Conservation (phyloP, 2,797 vertebrate species). For the Erpetoichthys calabaricus region DNA sequence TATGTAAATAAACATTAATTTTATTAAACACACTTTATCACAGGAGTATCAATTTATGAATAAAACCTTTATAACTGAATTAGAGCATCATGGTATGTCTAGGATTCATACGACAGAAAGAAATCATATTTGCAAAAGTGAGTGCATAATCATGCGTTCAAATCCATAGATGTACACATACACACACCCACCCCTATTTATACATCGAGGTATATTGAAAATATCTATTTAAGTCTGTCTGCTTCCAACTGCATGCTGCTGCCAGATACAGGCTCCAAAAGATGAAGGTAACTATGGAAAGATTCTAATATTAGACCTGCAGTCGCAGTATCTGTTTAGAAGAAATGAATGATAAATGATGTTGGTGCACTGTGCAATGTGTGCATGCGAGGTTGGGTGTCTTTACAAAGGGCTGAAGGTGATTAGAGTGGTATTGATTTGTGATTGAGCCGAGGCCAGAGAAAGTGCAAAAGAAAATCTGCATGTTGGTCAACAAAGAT, state of each 20-base stretch:
- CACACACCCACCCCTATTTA: too few species aligned
- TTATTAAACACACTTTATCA: too few species aligned
- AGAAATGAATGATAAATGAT: slow-evolving; percentile 24
- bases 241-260: slow-evolving; percentile 14
- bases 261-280: slow-evolving; percentile 21
- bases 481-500: slow-evolving; percentile 40
- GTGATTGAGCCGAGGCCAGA: slow-evolving; percentile 38
- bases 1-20: too few species aligned
- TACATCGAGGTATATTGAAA: too few species aligned
- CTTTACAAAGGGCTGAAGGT: slow-evolving; percentile 22
- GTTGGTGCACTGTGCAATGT: slow-evolving; percentile 5
- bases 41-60: too few species aligned
- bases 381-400: slow-evolving; percentile 18
- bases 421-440: slow-evolving; percentile 34
- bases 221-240: background rate
- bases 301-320: slow-evolving; percentile 47
- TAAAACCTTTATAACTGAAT: too few species aligned
- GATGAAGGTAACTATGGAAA: slow-evolving; percentile 13
- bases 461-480: slow-evolving; percentile 45
- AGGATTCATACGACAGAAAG: too few species aligned
- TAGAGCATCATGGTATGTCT: too few species aligned
- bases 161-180: too few species aligned
- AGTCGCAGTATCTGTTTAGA: slow-evolving; percentile 40
- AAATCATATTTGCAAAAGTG: too few species aligned
- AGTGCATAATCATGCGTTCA: too few species aligned